Evolutionary conservation across 2,888 invertebrate genomes (phyloP).

Genomic region (Luffia ferchaultella): DNA sequence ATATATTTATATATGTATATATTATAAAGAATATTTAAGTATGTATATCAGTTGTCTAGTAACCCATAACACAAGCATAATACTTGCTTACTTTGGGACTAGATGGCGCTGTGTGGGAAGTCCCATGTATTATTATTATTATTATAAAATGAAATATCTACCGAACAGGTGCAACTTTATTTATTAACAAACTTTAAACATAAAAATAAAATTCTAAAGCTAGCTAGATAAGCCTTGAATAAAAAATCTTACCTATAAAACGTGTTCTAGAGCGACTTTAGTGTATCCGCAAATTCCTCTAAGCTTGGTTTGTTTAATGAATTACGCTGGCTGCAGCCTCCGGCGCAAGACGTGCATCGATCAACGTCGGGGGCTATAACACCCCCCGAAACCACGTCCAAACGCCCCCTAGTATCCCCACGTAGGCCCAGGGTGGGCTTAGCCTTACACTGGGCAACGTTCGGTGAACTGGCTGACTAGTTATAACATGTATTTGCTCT

Average conservation of each 20-base stretch:
- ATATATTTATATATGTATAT: too few relatives aligned
- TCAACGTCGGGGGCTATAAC: constrained; percentile 51
- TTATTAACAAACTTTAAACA: too few relatives aligned
- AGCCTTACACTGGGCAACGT: neutral
- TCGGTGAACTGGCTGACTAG: neutral
- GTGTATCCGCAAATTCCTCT: neutral
- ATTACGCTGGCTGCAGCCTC: constrained; percentile 66
- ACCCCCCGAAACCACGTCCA: neutral
- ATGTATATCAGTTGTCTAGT: too few relatives aligned
- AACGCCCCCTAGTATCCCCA: neutral
- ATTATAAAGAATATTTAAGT: too few relatives aligned
- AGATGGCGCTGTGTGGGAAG: too few relatives aligned
- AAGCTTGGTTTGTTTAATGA: constrained; percentile 36
- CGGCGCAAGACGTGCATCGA: constrained; percentile 72
- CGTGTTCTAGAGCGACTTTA: neutral
- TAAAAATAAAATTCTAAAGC: too few relatives aligned
- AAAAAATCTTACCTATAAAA: neutral
- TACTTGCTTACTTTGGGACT: too few relatives aligned
- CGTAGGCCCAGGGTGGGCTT: neutral
- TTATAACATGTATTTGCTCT: too few relatives aligned
- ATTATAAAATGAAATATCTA: too few relatives aligned
- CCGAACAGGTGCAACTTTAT: too few relatives aligned
- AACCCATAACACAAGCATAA: too few relatives aligned
- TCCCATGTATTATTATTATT: too few relatives aligned
- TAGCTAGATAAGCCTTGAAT: neutral